Evolutionary conservation across 2,113 vertebrate genomes (phyloP).

Genomic region (Lonchura striata): DNA sequence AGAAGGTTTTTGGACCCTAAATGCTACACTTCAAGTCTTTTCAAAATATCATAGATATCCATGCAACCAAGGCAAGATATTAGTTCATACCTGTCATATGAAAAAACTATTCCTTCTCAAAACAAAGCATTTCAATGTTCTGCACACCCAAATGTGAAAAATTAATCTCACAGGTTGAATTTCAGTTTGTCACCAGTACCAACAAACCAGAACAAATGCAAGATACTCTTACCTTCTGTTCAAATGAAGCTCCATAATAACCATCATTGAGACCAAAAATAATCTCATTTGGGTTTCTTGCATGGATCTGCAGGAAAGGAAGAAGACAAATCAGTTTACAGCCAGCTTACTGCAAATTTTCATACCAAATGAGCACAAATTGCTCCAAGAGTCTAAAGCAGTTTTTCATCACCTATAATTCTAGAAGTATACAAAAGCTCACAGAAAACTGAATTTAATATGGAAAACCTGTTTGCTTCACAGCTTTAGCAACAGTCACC

Average conservation of each 20-base stretch:
- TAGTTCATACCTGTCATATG: not conserved
- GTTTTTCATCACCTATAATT: not conserved
- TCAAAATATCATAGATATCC: not conserved
- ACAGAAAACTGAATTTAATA: not conserved
- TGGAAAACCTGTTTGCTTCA: not conserved
- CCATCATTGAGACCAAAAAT: slow-evolving; percentile 98
- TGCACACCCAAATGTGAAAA: not conserved
- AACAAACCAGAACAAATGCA: not conserved
- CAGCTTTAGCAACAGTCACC: not conserved
- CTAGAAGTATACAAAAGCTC: not conserved
- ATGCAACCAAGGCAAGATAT: not conserved
- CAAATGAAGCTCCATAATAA: slow-evolving; percentile 95
- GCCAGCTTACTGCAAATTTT: not conserved
- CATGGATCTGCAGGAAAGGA: slow-evolving; percentile 84
- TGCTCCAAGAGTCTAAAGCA: not conserved
- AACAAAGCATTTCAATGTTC: not conserved
- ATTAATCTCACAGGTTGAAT: not conserved
- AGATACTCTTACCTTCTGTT: slow-evolving; percentile 85
- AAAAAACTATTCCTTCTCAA: not conserved
- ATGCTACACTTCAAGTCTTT: not conserved
- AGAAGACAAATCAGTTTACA: not conserved
- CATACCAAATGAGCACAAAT: not conserved
- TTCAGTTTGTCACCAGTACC: not conserved
- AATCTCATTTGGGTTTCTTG: slow-evolving; percentile 94
- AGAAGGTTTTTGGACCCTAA: not conserved